These are phyloP conservation scores for Leptinotarsa defecta DNA, from an alignment of 1,140 invertebrate species.

Conservation along the genomic window DNA sequence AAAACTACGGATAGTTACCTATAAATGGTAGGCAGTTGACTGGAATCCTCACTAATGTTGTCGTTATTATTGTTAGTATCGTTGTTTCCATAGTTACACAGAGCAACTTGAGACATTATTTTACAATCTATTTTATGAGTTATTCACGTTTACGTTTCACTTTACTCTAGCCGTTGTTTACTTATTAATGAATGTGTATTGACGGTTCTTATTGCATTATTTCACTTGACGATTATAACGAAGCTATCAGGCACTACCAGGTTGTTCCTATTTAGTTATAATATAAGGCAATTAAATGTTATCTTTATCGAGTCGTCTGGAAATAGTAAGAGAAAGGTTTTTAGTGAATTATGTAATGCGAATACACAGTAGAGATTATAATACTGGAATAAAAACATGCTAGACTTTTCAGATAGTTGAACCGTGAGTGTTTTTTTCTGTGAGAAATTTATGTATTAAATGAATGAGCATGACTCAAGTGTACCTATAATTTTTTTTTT, in stretches of 20 bases:
- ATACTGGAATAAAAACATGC: too few species aligned
- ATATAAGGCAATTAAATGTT: conserved; percentile 33
- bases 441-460: too few species aligned
- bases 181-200: conserved; percentile 16
- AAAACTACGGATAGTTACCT: conserved; percentile 60
- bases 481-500: too few species aligned
- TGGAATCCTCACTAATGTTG: conserved; percentile 78
- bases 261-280: conserved; percentile 28
- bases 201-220: conserved; percentile 23
- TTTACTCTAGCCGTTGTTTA: background rate
- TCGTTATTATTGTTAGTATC: conserved; percentile 73
- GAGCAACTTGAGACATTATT: conserved; percentile 57
- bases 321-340: background rate
- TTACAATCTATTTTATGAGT: background rate
- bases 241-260: conserved; percentile 40
- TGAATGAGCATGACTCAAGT: too few species aligned
- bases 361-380: too few species aligned
- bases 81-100: conserved; percentile 61
- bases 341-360: too few species aligned
- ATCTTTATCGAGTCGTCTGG: background rate
- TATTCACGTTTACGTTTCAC: background rate
- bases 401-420: too few species aligned
- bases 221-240: conserved; percentile 4
- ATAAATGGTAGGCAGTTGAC: conserved; percentile 79
- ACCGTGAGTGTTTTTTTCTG: too few species aligned